phyloP scores from a whole-genome alignment of 64 coral and sea anemone species.

The Anthopleura sola region DNA sequence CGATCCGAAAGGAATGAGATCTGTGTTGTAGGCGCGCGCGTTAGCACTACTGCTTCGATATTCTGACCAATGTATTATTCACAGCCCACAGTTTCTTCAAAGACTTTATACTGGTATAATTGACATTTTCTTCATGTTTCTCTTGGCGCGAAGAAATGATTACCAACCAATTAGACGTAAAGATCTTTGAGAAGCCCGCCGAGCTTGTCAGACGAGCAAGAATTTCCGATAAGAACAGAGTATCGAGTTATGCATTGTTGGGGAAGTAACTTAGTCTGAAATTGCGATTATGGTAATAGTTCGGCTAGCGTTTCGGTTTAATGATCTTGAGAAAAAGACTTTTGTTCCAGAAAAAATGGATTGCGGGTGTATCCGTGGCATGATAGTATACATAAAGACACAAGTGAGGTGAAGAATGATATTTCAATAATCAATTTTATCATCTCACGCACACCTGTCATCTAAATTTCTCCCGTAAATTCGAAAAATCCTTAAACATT shows the following conservation, averaged over 20 bases:
- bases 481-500: background rate
- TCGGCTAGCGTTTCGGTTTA: background rate
- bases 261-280: background rate
- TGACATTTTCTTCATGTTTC: background rate
- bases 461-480: background rate
- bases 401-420: background rate
- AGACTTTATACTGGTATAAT: background rate
- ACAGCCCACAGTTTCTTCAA: no score
- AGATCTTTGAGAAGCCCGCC: background rate
- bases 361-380: background rate
- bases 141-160: background rate
- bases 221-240: background rate
- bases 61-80: no score
- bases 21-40: no score
- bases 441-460: background rate
- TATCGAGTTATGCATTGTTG: background rate
- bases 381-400: background rate
- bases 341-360: background rate
- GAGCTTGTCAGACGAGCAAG: background rate
- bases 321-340: background rate
- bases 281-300: background rate
- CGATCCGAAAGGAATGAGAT: no score
- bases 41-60: no score
- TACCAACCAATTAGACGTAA: background rate
- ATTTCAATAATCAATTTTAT: background rate